A percentile compares a stretch with the other conserved stretches of the same genome.
Conservation (phyloP, 2,888 invertebrate species). For the Tholera decimalis region DNA sequence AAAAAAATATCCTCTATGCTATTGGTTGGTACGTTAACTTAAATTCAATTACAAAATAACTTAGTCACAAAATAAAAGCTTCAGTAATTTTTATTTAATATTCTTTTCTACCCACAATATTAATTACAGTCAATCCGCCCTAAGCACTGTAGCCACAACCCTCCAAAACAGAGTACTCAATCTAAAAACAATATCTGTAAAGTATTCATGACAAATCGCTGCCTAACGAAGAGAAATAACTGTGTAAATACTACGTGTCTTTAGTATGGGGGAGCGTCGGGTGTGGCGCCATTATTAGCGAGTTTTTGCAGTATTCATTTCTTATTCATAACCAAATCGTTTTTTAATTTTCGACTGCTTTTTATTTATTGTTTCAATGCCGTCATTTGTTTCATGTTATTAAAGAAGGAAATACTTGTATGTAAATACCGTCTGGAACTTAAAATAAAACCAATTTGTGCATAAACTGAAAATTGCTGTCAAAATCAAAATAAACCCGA, state of each 20-base stretch:
- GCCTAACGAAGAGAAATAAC: slow-evolving; percentile 91
- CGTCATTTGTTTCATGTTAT: too few relatives aligned
- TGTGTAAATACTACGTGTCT: slow-evolving; percentile 86
- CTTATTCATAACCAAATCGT: too few relatives aligned
- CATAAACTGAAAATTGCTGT: too few relatives aligned
- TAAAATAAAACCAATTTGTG: too few relatives aligned
- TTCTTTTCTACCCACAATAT: slow-evolving; percentile 42
- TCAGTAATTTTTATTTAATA: slow-evolving; percentile 31
- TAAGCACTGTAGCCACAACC: slow-evolving; percentile 68
- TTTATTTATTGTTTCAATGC: too few relatives aligned
- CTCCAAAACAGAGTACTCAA: slow-evolving; percentile 80
- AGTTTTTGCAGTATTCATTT: background rate
- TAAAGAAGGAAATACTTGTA: too few relatives aligned
- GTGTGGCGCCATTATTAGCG: slow-evolving; percentile 71
- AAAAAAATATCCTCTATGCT: too few relatives aligned
- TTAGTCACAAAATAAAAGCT: slow-evolving; percentile 10
- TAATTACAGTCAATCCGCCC: slow-evolving; percentile 60
- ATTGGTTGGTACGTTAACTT: too few relatives aligned
- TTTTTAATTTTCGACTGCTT: too few relatives aligned
- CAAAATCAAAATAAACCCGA: too few relatives aligned
- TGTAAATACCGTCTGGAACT: too few relatives aligned
- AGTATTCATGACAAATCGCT: slow-evolving; percentile 91
- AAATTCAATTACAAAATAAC: too few relatives aligned
- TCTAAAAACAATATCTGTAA: slow-evolving; percentile 90
- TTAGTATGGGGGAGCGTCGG: slow-evolving; percentile 77